Evolutionary conservation across 2,113 vertebrate genomes (phyloP).

Genomic region (Sus scrofa): DNA sequence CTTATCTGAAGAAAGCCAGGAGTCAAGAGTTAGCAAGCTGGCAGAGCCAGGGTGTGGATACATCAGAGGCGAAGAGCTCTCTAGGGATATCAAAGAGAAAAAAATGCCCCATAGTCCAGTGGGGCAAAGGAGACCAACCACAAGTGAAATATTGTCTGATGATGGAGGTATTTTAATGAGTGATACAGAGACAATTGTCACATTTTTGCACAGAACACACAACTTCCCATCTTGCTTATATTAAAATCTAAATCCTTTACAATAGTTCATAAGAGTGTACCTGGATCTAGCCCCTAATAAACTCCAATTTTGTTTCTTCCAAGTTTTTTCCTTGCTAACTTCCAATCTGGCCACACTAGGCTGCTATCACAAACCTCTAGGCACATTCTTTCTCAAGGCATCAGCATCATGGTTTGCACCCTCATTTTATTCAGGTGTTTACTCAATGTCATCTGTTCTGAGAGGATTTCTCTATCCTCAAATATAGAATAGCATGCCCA

Average conservation of each 20-base stretch:
- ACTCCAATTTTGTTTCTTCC: neutral
- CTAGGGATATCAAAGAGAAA: neutral
- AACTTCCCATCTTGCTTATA: neutral
- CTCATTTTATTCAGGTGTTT: neutral
- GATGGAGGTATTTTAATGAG: slow-evolving; percentile 20
- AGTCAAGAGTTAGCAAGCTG: neutral
- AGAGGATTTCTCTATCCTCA: neutral
- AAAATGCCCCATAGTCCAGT: neutral
- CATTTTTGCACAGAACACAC: neutral
- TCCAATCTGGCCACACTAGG: neutral
- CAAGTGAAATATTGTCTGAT: neutral
- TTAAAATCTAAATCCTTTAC: neutral
- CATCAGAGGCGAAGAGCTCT: neutral
- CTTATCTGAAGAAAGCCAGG: neutral
- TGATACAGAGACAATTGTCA: neutral
- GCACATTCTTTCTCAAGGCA: neutral
- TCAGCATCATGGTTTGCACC: neutral
- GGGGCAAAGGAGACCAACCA: neutral
- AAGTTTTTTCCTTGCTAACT: neutral
- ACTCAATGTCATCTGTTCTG: slow-evolving; percentile 3
- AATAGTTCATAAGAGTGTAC: neutral
- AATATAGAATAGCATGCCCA: neutral
- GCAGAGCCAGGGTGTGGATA: neutral
- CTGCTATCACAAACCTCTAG: neutral
- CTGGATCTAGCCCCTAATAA: neutral